These are phyloP conservation scores for Tetramorium bicarinatum DNA, from an alignment of 2,888 invertebrate species.

Conservation along the genomic window DNA sequence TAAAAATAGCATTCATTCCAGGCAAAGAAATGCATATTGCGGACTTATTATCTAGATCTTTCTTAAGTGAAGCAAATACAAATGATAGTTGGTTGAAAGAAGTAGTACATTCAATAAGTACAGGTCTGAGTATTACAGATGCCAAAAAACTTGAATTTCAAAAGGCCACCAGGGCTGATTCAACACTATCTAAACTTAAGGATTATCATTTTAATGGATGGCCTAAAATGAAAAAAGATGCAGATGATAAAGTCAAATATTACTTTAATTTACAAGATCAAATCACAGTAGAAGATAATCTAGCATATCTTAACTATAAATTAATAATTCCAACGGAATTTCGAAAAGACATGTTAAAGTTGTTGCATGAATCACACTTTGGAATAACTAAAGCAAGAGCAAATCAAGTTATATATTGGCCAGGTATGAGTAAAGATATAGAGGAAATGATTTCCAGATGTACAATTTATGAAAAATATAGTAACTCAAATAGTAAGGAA, in stretches of 20 bases:
- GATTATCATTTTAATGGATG: slow-evolving; percentile 8
- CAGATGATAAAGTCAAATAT: background rate
- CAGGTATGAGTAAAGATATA: background rate
- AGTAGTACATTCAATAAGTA: slow-evolving; percentile 2
- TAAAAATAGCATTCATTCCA: too few species aligned
- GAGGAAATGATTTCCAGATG: background rate
- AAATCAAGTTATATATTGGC: slow-evolving; percentile 1
- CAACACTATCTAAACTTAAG: background rate
- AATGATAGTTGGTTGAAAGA: background rate
- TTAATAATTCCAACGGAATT: background rate
- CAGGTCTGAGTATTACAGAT: background rate
- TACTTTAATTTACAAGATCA: background rate
- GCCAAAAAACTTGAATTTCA: background rate
- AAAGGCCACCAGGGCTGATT: background rate
- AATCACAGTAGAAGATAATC: background rate
- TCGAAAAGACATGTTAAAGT: background rate
- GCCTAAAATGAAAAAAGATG: slow-evolving; percentile 4
- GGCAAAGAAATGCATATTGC: slow-evolving; percentile 1
- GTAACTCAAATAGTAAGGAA: background rate
- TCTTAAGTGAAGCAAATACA: background rate
- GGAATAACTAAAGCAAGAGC: background rate
- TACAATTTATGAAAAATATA: background rate
- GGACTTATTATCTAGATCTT: background rate
- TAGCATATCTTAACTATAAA: slow-evolving; percentile 10
- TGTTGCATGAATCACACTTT: background rate